Evolutionary conservation across 2,113 vertebrate species (phyloP).

Genomic region (Corvus cornix): DNA sequence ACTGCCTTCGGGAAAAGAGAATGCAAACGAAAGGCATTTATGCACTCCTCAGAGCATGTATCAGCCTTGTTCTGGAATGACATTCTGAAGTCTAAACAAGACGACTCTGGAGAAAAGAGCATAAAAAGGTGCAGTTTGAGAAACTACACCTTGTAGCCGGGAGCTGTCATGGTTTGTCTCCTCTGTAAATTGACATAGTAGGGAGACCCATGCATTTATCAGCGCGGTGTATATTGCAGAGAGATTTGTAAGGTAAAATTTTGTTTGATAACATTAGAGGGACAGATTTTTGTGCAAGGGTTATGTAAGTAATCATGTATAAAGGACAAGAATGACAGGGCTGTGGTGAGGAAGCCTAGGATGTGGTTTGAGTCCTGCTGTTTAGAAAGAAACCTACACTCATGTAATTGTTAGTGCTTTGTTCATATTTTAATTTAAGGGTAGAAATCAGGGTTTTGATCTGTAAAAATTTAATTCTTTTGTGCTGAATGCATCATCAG

Average conservation of each 20-base stretch:
- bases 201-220: neutral
- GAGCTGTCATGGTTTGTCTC: neutral
- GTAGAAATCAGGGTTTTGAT: neutral
- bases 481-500: neutral
- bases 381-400: neutral
- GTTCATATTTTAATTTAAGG: neutral
- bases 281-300: neutral
- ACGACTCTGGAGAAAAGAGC: neutral
- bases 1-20: neutral
- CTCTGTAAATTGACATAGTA: neutral
- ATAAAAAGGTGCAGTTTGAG: neutral
- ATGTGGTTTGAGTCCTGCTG: neutral
- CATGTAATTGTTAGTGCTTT: neutral
- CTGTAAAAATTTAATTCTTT: neutral
- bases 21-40: neutral
- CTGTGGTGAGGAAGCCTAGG: neutral
- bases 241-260: neutral
- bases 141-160: neutral
- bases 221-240: neutral
- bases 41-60: rapidly evolving
- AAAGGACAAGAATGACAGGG: neutral
- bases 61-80: neutral
- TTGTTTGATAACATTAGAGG: neutral
- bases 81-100: neutral
- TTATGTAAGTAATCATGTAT: neutral